These are phyloP conservation scores for Eucidaris tribuloides DNA, from an alignment of 35 echinoderm and acorn worm genomes.

Conservation along the genomic window DNA sequence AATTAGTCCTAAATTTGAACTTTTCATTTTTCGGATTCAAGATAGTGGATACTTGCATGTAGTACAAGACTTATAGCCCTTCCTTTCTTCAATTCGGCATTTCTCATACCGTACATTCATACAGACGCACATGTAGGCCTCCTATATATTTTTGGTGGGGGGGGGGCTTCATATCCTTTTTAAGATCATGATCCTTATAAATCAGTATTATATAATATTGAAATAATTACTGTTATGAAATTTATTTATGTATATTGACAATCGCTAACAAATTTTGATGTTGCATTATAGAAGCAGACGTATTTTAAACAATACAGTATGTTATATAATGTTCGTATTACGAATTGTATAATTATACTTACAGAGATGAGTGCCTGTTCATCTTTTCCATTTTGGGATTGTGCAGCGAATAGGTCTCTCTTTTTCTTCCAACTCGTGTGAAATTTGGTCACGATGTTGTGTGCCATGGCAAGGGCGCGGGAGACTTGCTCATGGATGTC, in stretches of 20 bases:
- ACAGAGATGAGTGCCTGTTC: not conserved
- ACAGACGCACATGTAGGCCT: no score
- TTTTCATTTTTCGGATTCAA: no score
- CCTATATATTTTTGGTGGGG: no score
- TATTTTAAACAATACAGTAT: not conserved
- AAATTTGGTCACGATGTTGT: constrained; percentile 22
- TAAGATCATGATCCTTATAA: no score
- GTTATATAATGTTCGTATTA: not conserved
- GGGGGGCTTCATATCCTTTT: no score
- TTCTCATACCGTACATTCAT: no score
- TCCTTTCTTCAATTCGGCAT: no score
- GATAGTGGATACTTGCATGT: no score
- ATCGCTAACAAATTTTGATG: not conserved
- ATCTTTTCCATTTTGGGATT: not conserved
- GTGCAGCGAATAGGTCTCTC: not conserved
- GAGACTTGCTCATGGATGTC: not conserved
- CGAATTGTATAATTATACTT: not conserved
- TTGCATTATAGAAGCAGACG: not conserved
- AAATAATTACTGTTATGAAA: not conserved
- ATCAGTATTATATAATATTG: no score
- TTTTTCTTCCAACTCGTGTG: constrained; percentile 23
- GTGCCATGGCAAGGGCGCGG: not conserved
- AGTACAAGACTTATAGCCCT: no score
- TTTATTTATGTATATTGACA: not conserved
- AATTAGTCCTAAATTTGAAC: no score